A percentile compares a stretch with the other conserved stretches of the same genome.
These are phyloP conservation scores for Lateolabrax maculatus DNA, from an alignment of 2,797 vertebrate species.

Conservation along the genomic window DNA sequence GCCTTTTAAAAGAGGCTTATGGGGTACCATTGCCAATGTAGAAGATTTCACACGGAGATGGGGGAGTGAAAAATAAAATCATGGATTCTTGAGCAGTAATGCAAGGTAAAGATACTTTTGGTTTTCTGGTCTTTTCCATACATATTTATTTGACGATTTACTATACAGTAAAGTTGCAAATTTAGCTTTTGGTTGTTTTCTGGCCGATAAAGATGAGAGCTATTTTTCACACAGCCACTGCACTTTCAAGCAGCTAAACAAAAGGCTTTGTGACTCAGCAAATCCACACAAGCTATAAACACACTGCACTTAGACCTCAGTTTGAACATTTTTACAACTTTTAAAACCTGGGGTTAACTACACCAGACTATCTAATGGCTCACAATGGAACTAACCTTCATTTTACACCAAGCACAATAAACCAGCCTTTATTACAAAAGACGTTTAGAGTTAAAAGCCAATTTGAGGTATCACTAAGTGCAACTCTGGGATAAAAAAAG, in stretches of 20 bases:
- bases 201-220: not conserved
- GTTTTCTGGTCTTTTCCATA: constrained; percentile 23
- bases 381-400: constrained; percentile 26
- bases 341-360: constrained; percentile 46
- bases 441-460: constrained; percentile 39
- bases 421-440: constrained; percentile 21
- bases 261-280: constrained; percentile 40
- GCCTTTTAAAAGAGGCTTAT: constrained; percentile 52
- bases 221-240: constrained; percentile 20
- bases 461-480: constrained; percentile 14
- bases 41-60: constrained; percentile 21
- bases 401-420: constrained; percentile 43
- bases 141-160: constrained; percentile 50
- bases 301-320: constrained; percentile 11
- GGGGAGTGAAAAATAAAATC: constrained; percentile 17
- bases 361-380: constrained; percentile 44
- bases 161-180: constrained; percentile 15
- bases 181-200: constrained; percentile 21
- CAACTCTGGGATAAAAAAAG: not conserved
- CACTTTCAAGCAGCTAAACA: constrained; percentile 42
- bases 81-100: constrained; percentile 24
- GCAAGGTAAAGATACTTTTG: constrained; percentile 28
- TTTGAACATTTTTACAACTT: constrained; percentile 32
- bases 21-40: constrained; percentile 10
- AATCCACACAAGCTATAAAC: constrained; percentile 11